Percentiles rank a stretch among this genome's conserved stretches.
Evolutionary conservation across 92 coral and sea anemone genomes (phyloP).

Genomic region (Epizoanthus ramosus): DNA sequence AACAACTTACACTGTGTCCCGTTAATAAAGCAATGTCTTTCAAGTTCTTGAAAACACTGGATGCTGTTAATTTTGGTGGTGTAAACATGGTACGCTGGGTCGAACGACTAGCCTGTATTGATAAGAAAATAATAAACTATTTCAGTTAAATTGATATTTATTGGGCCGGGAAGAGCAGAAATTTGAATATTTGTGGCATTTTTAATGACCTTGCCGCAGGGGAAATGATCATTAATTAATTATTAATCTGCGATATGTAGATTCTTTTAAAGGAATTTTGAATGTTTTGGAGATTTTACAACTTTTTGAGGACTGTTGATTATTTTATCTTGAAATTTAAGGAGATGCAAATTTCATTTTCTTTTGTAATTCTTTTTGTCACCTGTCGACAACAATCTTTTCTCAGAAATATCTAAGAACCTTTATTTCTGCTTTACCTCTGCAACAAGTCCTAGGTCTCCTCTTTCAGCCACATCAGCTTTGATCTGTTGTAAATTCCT

Average conservation of each 20-base stretch:
- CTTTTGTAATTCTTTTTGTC: too few relatives aligned
- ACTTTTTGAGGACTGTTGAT: too few relatives aligned
- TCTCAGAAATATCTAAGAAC: not conserved
- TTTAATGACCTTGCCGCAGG: too few relatives aligned
- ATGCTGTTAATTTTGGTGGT: slow-evolving; percentile 95
- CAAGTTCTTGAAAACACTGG: slow-evolving; percentile 80
- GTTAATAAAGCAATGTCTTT: slow-evolving; percentile 94
- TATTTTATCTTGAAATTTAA: too few relatives aligned
- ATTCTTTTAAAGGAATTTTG: too few relatives aligned
- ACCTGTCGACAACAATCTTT: too few relatives aligned
- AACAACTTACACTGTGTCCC: slow-evolving; percentile 88
- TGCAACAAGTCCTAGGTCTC: slow-evolving; percentile 96
- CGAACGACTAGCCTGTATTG: slow-evolving; percentile 79
- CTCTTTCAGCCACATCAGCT: slow-evolving; percentile 88
- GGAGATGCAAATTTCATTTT: too few relatives aligned
- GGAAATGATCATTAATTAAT: too few relatives aligned
- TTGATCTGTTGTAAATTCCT: slow-evolving; percentile 89
- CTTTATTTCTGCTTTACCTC: slow-evolving; percentile 61
- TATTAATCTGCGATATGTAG: not conserved
- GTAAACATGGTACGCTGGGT: slow-evolving; percentile 98
- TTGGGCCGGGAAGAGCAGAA: too few relatives aligned
- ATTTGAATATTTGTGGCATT: too few relatives aligned
- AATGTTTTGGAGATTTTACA: too few relatives aligned
- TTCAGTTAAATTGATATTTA: not conserved
- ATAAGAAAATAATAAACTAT: slow-evolving; percentile 5